Evolutionary conservation across 1,140 invertebrate genomes (phyloP).

Genomic region (Drosophila ironensis): DNA sequence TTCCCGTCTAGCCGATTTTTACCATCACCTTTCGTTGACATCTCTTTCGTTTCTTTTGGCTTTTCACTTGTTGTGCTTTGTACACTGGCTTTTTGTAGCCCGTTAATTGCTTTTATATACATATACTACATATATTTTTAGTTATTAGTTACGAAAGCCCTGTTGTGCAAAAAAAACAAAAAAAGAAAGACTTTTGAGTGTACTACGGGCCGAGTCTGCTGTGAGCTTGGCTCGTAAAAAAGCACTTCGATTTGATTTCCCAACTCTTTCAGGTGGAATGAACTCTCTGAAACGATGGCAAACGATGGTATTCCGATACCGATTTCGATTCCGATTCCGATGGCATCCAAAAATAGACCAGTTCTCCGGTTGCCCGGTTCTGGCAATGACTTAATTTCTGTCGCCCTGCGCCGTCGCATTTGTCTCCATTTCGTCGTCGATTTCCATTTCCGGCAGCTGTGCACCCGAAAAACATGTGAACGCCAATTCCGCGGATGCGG

Average conservation of each 20-base stretch:
- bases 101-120: constrained; percentile 24
- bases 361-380: neutral
- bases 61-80: too few relatives aligned
- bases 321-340: neutral
- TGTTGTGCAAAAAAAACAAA: neutral
- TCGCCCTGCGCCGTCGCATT: neutral
- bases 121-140: neutral
- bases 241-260: neutral
- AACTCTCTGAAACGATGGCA: too few relatives aligned
- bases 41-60: constrained; percentile 18
- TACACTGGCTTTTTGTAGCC: constrained; percentile 6
- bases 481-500: too few relatives aligned
- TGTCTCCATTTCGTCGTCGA: neutral
- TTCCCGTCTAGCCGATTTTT: constrained; percentile 10
- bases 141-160: constrained; percentile 17
- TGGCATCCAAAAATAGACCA: constrained; percentile 15
- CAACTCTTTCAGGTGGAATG: neutral
- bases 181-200: neutral
- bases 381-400: constrained; percentile 25
- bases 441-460: constrained; percentile 35
- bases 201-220: too few relatives aligned
- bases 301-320: too few relatives aligned
- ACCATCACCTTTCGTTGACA: constrained; percentile 35
- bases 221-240: neutral
- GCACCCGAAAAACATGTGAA: neutral